These are phyloP conservation scores for Tangara arthus DNA, from an alignment of 2,797 vertebrate genomes.

Conservation along the genomic window DNA sequence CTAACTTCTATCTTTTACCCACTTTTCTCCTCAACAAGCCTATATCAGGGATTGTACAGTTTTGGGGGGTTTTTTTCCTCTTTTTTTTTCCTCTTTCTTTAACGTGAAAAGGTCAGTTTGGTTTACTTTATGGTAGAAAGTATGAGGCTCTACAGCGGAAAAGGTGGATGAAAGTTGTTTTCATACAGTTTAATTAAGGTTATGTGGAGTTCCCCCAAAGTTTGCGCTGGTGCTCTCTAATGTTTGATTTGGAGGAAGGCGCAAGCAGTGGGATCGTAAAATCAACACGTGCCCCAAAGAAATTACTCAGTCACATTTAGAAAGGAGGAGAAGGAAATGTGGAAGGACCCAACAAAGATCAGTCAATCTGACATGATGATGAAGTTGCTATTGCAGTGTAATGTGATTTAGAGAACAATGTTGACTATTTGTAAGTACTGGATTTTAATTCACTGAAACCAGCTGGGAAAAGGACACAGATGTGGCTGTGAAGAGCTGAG, in stretches of 20 bases:
- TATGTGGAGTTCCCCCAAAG: not conserved
- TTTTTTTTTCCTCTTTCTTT: not conserved
- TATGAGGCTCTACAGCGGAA: not conserved
- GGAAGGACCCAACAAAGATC: not conserved
- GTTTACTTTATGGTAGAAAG: conserved; percentile 3
- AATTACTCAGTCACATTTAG: not conserved
- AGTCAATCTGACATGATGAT: not conserved
- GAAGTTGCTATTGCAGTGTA: not conserved
- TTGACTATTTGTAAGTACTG: not conserved
- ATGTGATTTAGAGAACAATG: not conserved
- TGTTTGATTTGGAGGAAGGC: conserved; percentile 41
- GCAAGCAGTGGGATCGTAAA: not conserved
- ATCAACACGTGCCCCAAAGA: conserved; percentile 18
- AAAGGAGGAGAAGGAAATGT: not conserved
- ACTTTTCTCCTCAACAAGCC: not conserved
- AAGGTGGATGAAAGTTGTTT: conserved; percentile 26
- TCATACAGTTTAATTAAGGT: conserved; percentile 13
- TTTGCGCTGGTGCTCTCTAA: not conserved
- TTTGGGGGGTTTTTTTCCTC: not conserved
- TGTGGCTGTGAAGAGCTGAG: not conserved
- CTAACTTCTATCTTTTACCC: not conserved
- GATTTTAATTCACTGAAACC: not conserved
- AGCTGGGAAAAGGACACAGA: not conserved
- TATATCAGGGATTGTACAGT: not conserved
- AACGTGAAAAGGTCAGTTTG: not conserved